phyloP scores from a whole-genome alignment of 2,113 vertebrate species.

The Pionites leucogaster region DNA sequence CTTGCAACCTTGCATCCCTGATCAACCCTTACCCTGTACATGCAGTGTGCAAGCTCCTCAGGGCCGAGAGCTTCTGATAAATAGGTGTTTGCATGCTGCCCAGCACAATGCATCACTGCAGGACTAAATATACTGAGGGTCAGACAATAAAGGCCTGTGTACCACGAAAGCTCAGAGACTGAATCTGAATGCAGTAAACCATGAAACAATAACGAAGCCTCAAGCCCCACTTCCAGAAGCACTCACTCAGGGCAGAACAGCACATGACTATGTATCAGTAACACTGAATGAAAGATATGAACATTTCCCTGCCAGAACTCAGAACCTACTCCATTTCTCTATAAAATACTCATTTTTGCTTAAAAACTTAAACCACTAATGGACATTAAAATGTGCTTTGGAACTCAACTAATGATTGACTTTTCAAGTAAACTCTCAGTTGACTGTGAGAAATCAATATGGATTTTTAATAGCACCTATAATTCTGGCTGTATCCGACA shows the following conservation, averaged over 20 bases:
- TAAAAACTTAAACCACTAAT: background rate
- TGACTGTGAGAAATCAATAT: conserved; percentile 17
- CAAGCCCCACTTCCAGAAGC: background rate
- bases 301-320: background rate
- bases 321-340: background rate
- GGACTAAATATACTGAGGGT: background rate
- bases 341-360: background rate
- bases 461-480: background rate
- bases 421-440: background rate
- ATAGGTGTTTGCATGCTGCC: background rate
- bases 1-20: too few relatives aligned
- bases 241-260: too few relatives aligned
- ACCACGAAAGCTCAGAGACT: background rate
- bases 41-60: background rate
- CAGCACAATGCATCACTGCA: background rate
- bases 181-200: background rate
- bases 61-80: background rate
- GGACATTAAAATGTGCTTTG: background rate
- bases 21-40: background rate
- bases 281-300: background rate
- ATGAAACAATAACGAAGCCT: background rate
- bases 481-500: conserved; percentile 5
- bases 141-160: too few relatives aligned
- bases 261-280: accelerated
- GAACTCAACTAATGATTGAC: background rate